Evolutionary conservation across 1,140 invertebrate genomes (phyloP).

Genomic region (Brachionus rotundiformis): DNA sequence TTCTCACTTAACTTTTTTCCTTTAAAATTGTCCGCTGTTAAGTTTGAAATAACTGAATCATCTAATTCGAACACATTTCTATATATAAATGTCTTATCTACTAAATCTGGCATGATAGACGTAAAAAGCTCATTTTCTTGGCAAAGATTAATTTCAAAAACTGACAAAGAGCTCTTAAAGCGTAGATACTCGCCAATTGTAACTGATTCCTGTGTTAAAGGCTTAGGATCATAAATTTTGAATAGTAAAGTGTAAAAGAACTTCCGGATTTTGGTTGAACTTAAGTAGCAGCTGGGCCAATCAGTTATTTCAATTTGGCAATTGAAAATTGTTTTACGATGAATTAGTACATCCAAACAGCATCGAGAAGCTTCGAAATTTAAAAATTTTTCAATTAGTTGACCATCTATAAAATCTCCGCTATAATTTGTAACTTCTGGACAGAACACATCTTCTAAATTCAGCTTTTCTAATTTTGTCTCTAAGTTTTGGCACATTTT

Average conservation of each 20-base stretch:
- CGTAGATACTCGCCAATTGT: conserved; percentile 23
- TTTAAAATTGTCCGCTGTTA: neutral
- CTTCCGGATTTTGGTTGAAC: conserved; percentile 18
- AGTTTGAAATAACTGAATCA: neutral
- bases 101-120: neutral
- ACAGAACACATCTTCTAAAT: neutral
- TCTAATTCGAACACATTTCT: neutral
- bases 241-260: conserved; percentile 9
- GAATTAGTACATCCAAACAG: conserved; percentile 38
- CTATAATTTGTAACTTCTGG: neutral
- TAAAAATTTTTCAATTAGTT: conserved; percentile 23
- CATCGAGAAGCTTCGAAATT: neutral
- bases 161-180: neutral
- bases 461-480: neutral
- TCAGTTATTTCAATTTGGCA: conserved; percentile 31
- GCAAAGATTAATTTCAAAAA: conserved; percentile 9
- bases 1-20: neutral
- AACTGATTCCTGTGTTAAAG: neutral
- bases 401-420: neutral
- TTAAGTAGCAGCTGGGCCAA: conserved; percentile 14
- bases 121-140: conserved; percentile 8
- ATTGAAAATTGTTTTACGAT: conserved; percentile 33
- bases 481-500: neutral
- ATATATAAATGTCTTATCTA: neutral
- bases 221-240: neutral